These are phyloP conservation scores for Cheiracanthium punctorium DNA, from an alignment of 2,888 invertebrate species.

Conservation along the genomic window DNA sequence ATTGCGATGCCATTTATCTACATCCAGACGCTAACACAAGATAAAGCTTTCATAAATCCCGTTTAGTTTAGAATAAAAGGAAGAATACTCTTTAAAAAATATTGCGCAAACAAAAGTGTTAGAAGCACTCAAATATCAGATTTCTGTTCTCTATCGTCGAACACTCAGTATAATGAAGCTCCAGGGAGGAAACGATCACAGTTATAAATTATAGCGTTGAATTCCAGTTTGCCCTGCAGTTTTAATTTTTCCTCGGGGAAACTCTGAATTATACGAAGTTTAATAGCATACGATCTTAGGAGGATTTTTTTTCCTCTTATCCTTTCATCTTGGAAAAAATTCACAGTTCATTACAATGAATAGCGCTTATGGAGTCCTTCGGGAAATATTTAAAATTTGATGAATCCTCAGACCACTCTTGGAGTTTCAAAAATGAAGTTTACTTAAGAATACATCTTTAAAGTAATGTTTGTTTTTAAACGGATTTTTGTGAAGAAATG, in stretches of 20 bases:
- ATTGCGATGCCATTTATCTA: too few species aligned
- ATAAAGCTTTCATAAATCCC: too few species aligned
- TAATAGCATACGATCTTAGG: constrained; percentile 18
- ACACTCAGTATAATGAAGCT: constrained; percentile 57
- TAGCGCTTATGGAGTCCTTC: constrained; percentile 32
- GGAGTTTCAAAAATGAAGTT: not conserved
- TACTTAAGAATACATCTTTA: not conserved
- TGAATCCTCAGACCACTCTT: not conserved
- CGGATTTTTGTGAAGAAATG: too few species aligned
- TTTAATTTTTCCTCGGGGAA: constrained; percentile 55
- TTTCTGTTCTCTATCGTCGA: constrained; percentile 36
- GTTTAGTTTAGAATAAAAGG: too few species aligned
- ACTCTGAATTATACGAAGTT: constrained; percentile 49
- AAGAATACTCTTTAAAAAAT: too few species aligned
- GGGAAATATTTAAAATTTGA: constrained; percentile 1
- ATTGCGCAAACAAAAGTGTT: constrained; percentile 13
- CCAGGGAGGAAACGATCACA: constrained; percentile 34
- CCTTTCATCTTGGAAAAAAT: constrained; percentile 38
- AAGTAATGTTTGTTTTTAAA: not conserved
- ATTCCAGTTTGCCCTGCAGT: constrained; percentile 59
- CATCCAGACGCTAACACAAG: too few species aligned
- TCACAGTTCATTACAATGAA: constrained; percentile 57
- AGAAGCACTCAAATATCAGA: constrained; percentile 42
- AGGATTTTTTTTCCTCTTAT: constrained; percentile 18
- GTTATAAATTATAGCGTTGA: constrained; percentile 60